phyloP scores from a whole-genome alignment of 64 coral and sea anemone species.

The Dendrophyllia cribrosa region DNA sequence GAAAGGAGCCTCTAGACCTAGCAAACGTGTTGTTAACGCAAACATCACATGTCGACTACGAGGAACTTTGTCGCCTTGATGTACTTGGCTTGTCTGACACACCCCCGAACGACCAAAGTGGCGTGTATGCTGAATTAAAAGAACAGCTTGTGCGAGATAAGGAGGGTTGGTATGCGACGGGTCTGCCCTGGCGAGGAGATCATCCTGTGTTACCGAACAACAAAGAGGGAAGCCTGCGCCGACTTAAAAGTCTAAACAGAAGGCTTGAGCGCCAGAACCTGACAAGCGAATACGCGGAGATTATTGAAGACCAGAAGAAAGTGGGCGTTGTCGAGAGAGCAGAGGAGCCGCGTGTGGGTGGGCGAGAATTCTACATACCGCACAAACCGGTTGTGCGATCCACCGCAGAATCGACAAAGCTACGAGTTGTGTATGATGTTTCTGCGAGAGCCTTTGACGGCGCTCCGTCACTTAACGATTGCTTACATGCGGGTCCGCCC shows the following conservation, averaged over 20 bases:
- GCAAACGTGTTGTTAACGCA: background rate
- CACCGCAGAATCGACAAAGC: background rate
- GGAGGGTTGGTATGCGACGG: conserved; percentile 12
- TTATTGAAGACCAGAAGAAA: too few relatives aligned
- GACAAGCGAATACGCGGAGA: background rate
- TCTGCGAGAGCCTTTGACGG: too few relatives aligned
- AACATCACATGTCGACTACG: conserved; percentile 1
- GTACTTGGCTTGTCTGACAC: background rate
- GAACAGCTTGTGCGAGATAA: background rate
- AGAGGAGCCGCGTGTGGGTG: background rate
- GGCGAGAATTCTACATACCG: background rate
- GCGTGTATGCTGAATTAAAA: background rate
- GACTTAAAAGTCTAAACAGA: background rate
- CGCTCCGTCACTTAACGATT: too few relatives aligned
- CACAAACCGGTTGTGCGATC: background rate
- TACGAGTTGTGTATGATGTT: background rate
- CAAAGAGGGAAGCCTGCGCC: background rate
- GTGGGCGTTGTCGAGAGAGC: too few relatives aligned
- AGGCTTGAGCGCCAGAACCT: background rate
- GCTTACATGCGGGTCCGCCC: too few relatives aligned
- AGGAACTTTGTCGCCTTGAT: conserved; percentile 17
- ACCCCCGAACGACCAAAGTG: background rate
- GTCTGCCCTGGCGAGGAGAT: background rate
- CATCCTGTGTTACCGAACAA: conserved; percentile 7
- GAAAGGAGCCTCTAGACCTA: background rate